phyloP scores from a whole-genome alignment of 2,113 vertebrate species.

The Sus scrofa region DNA sequence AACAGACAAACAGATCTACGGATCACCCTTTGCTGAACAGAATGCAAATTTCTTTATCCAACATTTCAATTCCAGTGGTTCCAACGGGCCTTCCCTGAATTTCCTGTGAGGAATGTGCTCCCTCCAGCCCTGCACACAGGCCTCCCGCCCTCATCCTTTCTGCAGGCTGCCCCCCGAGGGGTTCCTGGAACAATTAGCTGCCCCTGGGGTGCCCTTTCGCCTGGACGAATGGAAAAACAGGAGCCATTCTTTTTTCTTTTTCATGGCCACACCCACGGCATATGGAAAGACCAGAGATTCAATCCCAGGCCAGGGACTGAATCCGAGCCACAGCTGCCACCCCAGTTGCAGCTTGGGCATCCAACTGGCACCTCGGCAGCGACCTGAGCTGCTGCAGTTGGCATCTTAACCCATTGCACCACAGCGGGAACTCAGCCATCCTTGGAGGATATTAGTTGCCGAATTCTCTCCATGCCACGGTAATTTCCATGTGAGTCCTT shows the following conservation, averaged over 20 bases:
- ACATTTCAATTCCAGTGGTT: neutral
- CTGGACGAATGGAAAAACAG: neutral
- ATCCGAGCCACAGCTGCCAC: too few relatives aligned
- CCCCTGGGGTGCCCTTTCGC: neutral
- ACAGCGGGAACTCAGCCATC: neutral
- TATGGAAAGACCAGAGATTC: too few relatives aligned
- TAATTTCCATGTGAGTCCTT: neutral
- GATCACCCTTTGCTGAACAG: neutral
- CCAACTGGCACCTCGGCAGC: too few relatives aligned
- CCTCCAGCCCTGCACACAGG: neutral
- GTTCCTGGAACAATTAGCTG: neutral
- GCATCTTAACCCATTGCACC: too few relatives aligned
- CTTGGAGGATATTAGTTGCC: neutral
- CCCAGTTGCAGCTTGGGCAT: too few relatives aligned
- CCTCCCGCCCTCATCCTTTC: fast-evolving
- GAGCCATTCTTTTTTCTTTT: neutral
- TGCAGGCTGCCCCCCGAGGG: neutral
- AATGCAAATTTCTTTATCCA: neutral
- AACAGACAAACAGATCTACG: neutral
- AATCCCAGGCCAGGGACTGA: too few relatives aligned
- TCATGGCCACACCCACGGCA: too few relatives aligned
- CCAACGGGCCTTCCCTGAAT: neutral
- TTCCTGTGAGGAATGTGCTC: fast-evolving
- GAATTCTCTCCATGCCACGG: neutral
- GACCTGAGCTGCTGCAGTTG: too few relatives aligned